Evolutionary conservation across 1,140 invertebrate genomes (phyloP), one percentile per base, ranked within the genome.

Genomic region (Cydia fagiglandana): DNA sequence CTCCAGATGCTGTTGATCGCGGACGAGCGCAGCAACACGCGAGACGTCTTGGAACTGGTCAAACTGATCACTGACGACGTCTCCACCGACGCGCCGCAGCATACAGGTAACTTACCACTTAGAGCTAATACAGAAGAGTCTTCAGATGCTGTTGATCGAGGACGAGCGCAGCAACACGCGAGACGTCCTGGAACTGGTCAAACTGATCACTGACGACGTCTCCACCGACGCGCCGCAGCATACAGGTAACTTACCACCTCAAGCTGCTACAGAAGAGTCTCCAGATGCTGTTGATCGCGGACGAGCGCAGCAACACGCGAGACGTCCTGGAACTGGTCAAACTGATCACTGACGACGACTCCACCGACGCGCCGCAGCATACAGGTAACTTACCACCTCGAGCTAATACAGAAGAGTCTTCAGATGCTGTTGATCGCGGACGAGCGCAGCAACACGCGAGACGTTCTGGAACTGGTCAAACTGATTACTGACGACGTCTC

Each of bases 11-110:
- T 93, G 15, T 81, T 93, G 5, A 89, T 87, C 64, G 91, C 88
- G 2, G 91, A 93, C 73, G 91, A 91, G 45, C 81, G 84, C 17
- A 89, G 86, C 76, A 93, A 90, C 81, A 94, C 92, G 0, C 84
- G 88, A 0, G 87, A 93, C 73, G 92, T 94, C 0, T 78, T 93
- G 3, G 91, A 93, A 24, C 83, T 93, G 6, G 78, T 93, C 38
- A 90, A 91, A 73, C 77, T 93, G 34, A 93, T 93, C 45, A 93
- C 89, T 15, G 91, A 93, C 53, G 91, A 93, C 73, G 93, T 93
- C 0, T 91, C 92, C 28, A 90, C 91, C 0, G 88, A 91, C 30
- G 83, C 88, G 0, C 90, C 88, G 1, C 84, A 91, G 12, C 87
- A 92, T 47, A 92, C 89, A 41, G 91, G 92, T 91, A 78, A n/a